phyloP scores from a whole-genome alignment of 1,140 invertebrate species.

The Atta cephalotes region DNA sequence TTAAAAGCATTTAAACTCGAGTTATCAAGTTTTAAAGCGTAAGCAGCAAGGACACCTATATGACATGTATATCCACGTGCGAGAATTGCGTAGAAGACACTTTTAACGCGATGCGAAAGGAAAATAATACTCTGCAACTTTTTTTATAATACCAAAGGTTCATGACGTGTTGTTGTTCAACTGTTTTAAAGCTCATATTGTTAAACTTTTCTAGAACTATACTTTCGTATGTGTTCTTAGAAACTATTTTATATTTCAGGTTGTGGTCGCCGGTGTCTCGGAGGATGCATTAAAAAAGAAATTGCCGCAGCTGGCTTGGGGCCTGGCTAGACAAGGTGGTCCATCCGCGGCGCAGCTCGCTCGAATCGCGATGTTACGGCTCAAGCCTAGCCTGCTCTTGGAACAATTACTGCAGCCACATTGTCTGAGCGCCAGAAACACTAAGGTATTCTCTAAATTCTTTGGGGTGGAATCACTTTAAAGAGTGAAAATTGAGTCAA shows the following conservation, averaged over 20 bases:
- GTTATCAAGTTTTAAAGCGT: conserved; percentile 9
- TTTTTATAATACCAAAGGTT: conserved; percentile 42
- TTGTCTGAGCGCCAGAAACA: conserved; percentile 89
- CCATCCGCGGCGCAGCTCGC: conserved; percentile 87
- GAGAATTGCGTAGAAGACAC: conserved; percentile 13
- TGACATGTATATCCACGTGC: background rate
- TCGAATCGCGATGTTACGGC: conserved; percentile 89
- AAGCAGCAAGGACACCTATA: conserved; percentile 41
- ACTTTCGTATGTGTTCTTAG: background rate
- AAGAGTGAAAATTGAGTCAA: too few relatives aligned
- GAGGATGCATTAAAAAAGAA: conserved; percentile 83
- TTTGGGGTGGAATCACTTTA: too few relatives aligned
- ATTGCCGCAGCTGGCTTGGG: conserved; percentile 86
- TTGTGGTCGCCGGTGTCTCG: conserved; percentile 80
- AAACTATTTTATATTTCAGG: conserved; percentile 70
- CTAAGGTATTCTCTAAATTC: conserved; percentile 83
- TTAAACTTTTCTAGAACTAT: background rate
- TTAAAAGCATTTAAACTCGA: background rate
- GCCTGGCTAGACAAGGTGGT: conserved; percentile 88
- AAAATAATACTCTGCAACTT: background rate
- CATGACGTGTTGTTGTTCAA: background rate
- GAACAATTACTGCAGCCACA: conserved; percentile 88
- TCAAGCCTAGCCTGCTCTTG: conserved; percentile 88
- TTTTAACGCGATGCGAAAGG: background rate
- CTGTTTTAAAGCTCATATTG: background rate